Base-by-base conservation (phyloP, 2,113 vertebrate genomes). In the Rhodinocichla rosea region DNA sequence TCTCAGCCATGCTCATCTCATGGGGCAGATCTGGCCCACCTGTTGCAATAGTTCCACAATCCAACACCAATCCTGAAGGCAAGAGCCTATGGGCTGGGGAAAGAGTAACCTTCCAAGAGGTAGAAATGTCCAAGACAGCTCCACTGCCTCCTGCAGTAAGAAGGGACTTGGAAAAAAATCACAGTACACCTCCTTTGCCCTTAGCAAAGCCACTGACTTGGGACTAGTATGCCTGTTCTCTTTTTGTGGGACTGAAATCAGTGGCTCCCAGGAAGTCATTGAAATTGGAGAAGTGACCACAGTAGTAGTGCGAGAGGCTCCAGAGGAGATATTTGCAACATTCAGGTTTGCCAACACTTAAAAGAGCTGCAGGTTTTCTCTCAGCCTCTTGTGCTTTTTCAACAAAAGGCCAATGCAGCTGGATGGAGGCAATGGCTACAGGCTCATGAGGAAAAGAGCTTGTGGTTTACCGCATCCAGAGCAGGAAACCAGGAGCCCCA, bases 361-460 rank as follows among this genome's bases (percentile, higher is more conserved):
- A 75, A 78, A 84, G 35, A 75, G 30, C 19, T 44, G n/a, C 39
- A 70, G 40, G 42, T 35, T 81, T 86, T 7, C 30, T 40, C 22
- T 18, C 37, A 49, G 22, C 4, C 71, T 76, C n/a, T 28, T 23
- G 27, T 17, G 35, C 18, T 50, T 60, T 37, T 57, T 52, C 17
- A 49, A 14, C 2, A 8, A 84, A 26, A 69, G 65, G 44, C 37
- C 35, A 49, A 4, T 2, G 5, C 0, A 2, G 32, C 2, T 57
- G 52, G 32, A 84, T 27, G 12, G 53, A 53, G 62, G 17, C 0
- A 2, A 18, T 9, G 17, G n/a, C 55, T 55, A 76, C n/a, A 69
- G 47, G 83, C 45, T 83, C 27, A 24, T 0, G 2, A 81, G 28
- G 35, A 83, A 70, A 67, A 62, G 11, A 64, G 45, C 21, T 56